Base-by-base conservation (phyloP, 1,140 invertebrate genomes). In the Orussus abietinus region DNA sequence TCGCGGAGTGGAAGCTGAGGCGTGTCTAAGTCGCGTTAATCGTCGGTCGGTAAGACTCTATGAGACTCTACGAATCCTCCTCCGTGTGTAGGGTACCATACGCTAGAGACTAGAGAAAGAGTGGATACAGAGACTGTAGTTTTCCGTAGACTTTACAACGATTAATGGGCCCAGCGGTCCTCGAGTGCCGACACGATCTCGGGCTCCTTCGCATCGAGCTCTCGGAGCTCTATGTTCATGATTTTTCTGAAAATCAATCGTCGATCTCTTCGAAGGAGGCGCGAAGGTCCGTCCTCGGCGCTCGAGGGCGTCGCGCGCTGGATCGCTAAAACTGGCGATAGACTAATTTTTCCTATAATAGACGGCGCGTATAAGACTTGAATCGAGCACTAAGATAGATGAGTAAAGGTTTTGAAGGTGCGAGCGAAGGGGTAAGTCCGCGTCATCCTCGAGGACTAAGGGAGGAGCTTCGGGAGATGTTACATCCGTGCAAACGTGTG, bases 321-420 rank as follows among this genome's bases (percentile, higher is more conserved):
- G 31, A 15, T 34, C 28, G 21, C 49, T 57, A 51, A 45, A 37
- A 39, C 48, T 53, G 53, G 40, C n/a, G n/a, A n/a, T n/a, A n/a
- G n/a, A n/a, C n/a, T n/a, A n/a, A n/a, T n/a, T 39, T 45, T 40
- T 35, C 28, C 45, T 50, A 53, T 31, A 31, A 49, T 43, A 57
- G 46, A 57, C 44, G 41, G 46, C 49, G 48, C 47, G 45, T 45
- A 46, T 53, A 41, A 56, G 48, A 48, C 49, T 42, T 44, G 33
- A 44, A 57, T 49, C 43, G 35, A 45, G 51, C 46, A 38, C 45
- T 53, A 53, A 38, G 33, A 49, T 47, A 53, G 45, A 39, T 45
- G 22, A 25, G 22, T 25, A 7, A 25, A 25, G 22, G 22, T 25
- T 25, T 25, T 7, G 6, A 6, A 25, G 6, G 22, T n/a, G 22